Base-by-base conservation (phyloP, 2,113 vertebrate species). In the Periophthalmus modestus region DNA sequence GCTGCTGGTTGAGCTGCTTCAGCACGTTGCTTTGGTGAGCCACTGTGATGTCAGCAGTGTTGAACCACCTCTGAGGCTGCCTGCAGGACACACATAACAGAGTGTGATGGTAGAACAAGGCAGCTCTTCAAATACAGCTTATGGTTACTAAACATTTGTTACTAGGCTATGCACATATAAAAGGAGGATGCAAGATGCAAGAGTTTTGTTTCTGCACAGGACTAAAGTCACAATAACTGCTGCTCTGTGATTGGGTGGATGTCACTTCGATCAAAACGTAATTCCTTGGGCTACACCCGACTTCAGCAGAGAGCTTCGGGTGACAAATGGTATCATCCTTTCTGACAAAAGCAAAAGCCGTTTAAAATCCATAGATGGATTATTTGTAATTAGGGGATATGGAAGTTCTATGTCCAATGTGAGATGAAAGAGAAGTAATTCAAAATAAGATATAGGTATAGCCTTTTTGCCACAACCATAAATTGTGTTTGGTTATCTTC, bases 1-100 rank as follows among this genome's bases (percentile, higher is more conserved):
- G 95, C 91, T 99, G 97, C 79, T 98, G 95, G 68, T 98, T 96
- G 2, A 99, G 92, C 43, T 98, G 97, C 73, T 99, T 92, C 82
- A 98, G 87, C 78, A 98, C 94, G 79, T 94, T 95, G 80, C 93
- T 96, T 86, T 98, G 97, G 79, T 99, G 97, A 81, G 89, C 79
- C 5, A 94, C 95, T 63, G 96, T 95, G 92, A 98, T 98, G 94
- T 99, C 96, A 78, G 96, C 95, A 0, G 95, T 94, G 85, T 91
- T 91, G 80, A 90, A 89, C 89, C 89, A 90, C 68, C 90, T 83
- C 69, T 87, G 87, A 62, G 87, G 85, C 82, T 92, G 91, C 83
- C 91, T 93, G 89, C 79, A 77, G 78, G 77, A 85, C 52, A 89
- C 63, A 84, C 66, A 78, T 0, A 54, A 82, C 69, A 87, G 15